Evolutionary conservation across 2,888 invertebrate species (phyloP).

Genomic region (Agonum fuliginosum): DNA sequence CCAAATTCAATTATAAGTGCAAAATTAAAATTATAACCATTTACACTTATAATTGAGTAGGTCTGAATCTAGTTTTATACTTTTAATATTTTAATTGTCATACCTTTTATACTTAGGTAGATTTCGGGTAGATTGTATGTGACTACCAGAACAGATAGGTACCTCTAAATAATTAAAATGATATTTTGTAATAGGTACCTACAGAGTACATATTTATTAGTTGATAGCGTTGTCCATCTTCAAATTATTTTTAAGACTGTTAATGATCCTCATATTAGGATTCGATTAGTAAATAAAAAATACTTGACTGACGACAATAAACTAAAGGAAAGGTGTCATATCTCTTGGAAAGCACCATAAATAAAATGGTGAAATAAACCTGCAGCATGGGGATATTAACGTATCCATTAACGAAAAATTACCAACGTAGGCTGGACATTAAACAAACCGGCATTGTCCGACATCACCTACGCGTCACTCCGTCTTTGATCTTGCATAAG

Average conservation of each 20-base stretch:
- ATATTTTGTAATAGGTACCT: no score
- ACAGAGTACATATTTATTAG: no score
- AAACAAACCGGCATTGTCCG: slow-evolving; percentile 25
- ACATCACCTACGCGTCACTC: slow-evolving; percentile 23
- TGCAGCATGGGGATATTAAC: slow-evolving; percentile 9
- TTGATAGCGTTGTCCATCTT: no score
- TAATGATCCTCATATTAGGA: not conserved
- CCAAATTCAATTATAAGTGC: no score
- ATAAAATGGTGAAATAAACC: slow-evolving; percentile 35
- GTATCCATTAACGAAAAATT: slow-evolving; percentile 21
- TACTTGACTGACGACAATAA: slow-evolving; percentile 16
- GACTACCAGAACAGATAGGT: no score
- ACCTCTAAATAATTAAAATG: no score
- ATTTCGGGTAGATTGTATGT: no score
- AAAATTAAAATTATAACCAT: no score
- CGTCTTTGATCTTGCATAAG: slow-evolving; percentile 26
- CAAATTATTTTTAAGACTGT: not conserved
- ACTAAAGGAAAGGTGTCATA: slow-evolving; percentile 5
- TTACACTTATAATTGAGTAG: no score
- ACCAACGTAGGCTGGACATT: not conserved
- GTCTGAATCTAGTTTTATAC: no score
- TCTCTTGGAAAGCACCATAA: slow-evolving; percentile 1
- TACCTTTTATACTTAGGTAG: no score
- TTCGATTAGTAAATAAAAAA: slow-evolving; percentile 15
- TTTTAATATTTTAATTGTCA: no score